A percentile compares a stretch with the other conserved stretches of the same genome.
phyloP scores from a whole-genome alignment of 2,888 invertebrate genomes.

The Drosophila longiperda region DNA sequence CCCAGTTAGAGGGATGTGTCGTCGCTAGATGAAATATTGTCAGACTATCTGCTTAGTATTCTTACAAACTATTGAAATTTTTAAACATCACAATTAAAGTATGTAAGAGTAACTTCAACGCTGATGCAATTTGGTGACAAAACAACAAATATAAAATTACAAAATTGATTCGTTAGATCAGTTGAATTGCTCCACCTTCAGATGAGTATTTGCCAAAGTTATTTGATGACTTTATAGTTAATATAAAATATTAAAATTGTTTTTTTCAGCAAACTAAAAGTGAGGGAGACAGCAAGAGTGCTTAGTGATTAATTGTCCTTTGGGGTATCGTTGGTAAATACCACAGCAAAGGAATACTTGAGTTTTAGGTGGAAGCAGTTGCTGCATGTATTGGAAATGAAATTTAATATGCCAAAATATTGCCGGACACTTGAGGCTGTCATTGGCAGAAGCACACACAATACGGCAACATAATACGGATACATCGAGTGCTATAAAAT shows the following conservation, averaged over 20 bases:
- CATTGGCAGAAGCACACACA: constrained; percentile 44
- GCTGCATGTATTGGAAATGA: constrained; percentile 41
- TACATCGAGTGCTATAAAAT: constrained; percentile 39
- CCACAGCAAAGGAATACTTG: constrained; percentile 39
- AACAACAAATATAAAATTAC: background rate
- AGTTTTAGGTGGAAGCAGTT: constrained; percentile 40
- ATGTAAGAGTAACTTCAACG: background rate
- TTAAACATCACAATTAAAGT: background rate
- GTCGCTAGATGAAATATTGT: background rate
- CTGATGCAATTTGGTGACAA: background rate
- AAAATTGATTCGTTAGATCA: background rate
- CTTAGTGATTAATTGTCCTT: constrained; percentile 57
- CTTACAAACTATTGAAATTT: background rate
- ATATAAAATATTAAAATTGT: background rate
- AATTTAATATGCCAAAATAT: constrained; percentile 70
- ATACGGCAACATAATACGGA: constrained; percentile 3
- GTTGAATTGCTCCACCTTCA: background rate
- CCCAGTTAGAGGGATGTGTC: background rate
- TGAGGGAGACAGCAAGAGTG: background rate
- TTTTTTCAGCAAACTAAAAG: constrained; percentile 21
- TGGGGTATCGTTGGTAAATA: constrained; percentile 37
- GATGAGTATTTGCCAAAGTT: background rate
- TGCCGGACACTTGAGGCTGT: constrained; percentile 67
- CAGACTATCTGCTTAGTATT: background rate
- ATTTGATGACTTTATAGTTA: background rate